Conservation (phyloP, 2,888 invertebrate genomes). For the Eutolmus rufibarbis region DNA sequence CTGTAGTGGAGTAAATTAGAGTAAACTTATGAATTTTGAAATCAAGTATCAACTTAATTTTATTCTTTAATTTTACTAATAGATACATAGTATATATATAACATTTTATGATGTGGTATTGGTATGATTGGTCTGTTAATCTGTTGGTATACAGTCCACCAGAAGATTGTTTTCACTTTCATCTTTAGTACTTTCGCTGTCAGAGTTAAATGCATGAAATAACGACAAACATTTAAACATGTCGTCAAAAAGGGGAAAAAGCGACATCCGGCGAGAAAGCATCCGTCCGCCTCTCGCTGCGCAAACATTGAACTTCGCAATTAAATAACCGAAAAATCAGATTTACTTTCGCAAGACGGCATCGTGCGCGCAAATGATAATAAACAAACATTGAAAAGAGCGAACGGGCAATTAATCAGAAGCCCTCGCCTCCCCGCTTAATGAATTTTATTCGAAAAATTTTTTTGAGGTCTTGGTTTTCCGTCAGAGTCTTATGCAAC, state of each 20-base stretch:
- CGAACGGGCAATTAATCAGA: not conserved
- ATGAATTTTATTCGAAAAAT: not conserved
- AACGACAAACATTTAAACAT: not conserved
- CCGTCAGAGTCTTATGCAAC: not conserved
- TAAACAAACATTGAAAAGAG: conserved; percentile 3
- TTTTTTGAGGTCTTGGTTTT: not conserved
- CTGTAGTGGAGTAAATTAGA: too few relatives aligned
- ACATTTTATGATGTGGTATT: too few relatives aligned
- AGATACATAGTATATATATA: too few relatives aligned
- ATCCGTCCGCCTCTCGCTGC: not conserved
- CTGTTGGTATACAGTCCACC: not conserved
- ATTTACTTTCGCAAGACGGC: not conserved
- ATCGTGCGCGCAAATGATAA: not conserved
- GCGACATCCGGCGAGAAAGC: not conserved
- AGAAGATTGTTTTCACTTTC: not conserved
- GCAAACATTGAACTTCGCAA: conserved; percentile 17
- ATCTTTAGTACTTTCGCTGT: not conserved
- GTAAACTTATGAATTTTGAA: too few relatives aligned
- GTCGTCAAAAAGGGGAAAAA: not conserved
- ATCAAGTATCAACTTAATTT: too few relatives aligned
- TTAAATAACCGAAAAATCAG: not conserved
- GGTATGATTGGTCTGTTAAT: too few relatives aligned
- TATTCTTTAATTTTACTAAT: too few relatives aligned
- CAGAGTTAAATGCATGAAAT: not conserved
- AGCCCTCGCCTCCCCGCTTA: not conserved